These are phyloP conservation scores for Pelusios castaneus DNA, from an alignment of 2,113 vertebrate species.

Conservation along the genomic window DNA sequence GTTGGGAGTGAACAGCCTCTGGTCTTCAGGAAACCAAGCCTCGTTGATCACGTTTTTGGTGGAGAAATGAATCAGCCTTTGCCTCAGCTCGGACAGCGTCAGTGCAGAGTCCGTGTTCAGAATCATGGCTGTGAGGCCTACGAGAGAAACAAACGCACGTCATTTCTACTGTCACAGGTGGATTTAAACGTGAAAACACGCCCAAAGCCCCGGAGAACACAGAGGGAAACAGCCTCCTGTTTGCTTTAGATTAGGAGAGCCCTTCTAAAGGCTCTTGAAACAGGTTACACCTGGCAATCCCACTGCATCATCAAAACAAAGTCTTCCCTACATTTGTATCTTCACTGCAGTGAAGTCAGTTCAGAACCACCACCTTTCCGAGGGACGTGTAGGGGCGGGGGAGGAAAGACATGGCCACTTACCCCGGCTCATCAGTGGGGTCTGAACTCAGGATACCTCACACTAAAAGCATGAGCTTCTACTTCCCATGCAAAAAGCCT, in stretches of 20 bases:
- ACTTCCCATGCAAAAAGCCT: neutral
- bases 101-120: conserved; percentile 75
- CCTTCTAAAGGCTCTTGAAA: neutral
- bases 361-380: neutral
- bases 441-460: neutral
- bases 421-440: neutral
- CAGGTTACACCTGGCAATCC: neutral
- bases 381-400: too few relatives aligned
- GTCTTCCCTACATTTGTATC: neutral
- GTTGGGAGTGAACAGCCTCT: conserved; percentile 82
- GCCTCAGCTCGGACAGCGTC: conserved; percentile 80
- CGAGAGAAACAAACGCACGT: neutral
- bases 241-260: neutral
- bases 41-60: conserved; percentile 75
- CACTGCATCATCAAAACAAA: neutral
- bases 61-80: conserved; percentile 81
- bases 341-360: neutral
- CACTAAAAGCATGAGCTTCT: neutral
- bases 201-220: neutral
- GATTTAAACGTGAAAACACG: neutral
- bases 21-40: conserved; percentile 76
- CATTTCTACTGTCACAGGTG: neutral
- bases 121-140: conserved; percentile 85
- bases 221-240: neutral
- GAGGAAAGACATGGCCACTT: neutral